Evolutionary conservation across 1,140 invertebrate species (phyloP).

Genomic region (Brachionus rubens): DNA sequence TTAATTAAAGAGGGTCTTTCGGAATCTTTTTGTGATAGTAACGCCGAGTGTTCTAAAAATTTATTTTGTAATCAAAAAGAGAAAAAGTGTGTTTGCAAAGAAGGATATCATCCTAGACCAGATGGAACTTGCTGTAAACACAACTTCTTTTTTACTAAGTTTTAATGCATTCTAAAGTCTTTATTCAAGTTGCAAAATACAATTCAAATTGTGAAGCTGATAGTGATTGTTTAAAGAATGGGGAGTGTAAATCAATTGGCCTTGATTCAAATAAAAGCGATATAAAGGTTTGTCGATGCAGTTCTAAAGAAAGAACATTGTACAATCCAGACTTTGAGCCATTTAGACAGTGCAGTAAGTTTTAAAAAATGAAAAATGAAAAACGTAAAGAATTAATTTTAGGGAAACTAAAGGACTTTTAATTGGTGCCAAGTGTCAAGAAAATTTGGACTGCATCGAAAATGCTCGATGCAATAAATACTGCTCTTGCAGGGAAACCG

Average conservation of each 20-base stretch:
- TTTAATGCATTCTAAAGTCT: too few relatives aligned
- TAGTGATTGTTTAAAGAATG: constrained; percentile 28
- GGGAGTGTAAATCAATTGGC: neutral
- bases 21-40: neutral
- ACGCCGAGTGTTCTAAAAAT: constrained; percentile 3
- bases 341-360: constrained; percentile 16
- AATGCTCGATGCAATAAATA: constrained; percentile 38
- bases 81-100: constrained; percentile 12
- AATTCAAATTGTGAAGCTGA: constrained; percentile 18
- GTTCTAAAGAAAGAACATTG: neutral
- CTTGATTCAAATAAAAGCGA: neutral
- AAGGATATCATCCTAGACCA: neutral
- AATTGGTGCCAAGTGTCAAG: neutral
- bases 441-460: constrained; percentile 6
- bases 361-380: neutral
- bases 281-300: constrained; percentile 2
- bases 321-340: neutral
- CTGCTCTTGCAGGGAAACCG: constrained; percentile 10
- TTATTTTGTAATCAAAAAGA: neutral
- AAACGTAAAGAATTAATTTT: neutral
- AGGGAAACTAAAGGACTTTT: neutral
- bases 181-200: neutral
- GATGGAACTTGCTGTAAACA: constrained; percentile 37
- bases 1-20: constrained; percentile 4
- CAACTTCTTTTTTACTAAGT: too few relatives aligned